Conservation (phyloP, 2,888 invertebrate genomes). For the Agrenia bidenticulata region DNA sequence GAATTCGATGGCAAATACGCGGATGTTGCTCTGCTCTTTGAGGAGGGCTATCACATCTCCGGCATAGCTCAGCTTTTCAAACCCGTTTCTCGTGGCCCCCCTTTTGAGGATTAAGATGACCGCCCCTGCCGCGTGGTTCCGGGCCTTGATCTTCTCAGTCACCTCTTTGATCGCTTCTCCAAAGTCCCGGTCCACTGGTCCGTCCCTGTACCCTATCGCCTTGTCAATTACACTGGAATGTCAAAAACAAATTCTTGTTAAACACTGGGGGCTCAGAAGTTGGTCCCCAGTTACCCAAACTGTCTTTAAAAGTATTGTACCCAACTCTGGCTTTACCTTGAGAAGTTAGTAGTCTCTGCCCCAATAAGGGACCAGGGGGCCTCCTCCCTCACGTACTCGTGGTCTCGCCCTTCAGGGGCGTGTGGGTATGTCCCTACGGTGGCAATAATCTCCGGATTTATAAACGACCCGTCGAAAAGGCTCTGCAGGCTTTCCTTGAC, state of each 20-base stretch:
- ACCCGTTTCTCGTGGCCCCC: slow-evolving; percentile 31
- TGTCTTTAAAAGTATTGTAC: not conserved
- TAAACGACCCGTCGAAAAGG: slow-evolving; percentile 6
- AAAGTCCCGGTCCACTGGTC: slow-evolving; percentile 39
- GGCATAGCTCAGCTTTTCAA: slow-evolving; percentile 23
- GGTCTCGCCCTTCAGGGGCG: slow-evolving; percentile 18
- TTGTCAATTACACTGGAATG: slow-evolving; percentile 27
- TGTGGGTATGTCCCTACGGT: slow-evolving; percentile 37
- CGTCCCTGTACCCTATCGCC: slow-evolving; percentile 18
- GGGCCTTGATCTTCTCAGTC: slow-evolving; percentile 28
- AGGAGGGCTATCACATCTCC: slow-evolving; percentile 36
- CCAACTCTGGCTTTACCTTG: slow-evolving; percentile 23
- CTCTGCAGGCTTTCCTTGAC: slow-evolving; percentile 15
- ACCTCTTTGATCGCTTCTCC: slow-evolving; percentile 41
- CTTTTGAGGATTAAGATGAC: slow-evolving; percentile 40
- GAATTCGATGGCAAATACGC: slow-evolving; percentile 37
- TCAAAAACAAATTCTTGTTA: slow-evolving; percentile 5
- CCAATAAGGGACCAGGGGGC: slow-evolving; percentile 31
- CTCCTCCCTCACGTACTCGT: slow-evolving; percentile 31
- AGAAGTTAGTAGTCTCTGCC: slow-evolving; percentile 20
- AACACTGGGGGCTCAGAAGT: no score
- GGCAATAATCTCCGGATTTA: slow-evolving; percentile 21
- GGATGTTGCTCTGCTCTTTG: slow-evolving; percentile 29
- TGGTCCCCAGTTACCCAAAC: not conserved
- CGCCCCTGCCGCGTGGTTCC: slow-evolving; percentile 36